Percentiles rank a stretch among this genome's conserved stretches.
Conservation (phyloP, 2,888 invertebrate genomes). For the Danaus chrysippus region DNA sequence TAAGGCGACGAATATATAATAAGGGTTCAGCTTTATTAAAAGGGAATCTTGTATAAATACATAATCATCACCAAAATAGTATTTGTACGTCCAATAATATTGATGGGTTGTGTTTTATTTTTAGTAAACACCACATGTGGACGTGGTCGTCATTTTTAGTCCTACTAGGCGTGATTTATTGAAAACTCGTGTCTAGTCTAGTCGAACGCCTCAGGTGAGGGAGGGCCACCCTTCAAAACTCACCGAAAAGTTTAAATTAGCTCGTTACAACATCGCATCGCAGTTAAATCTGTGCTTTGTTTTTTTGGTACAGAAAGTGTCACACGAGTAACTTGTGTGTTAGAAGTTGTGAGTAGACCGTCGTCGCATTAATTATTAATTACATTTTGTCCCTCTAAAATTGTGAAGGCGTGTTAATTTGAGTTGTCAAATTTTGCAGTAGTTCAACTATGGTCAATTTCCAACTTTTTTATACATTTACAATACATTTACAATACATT, state of each 20-base stretch:
- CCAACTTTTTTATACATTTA: neutral
- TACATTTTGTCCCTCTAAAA: slow-evolving; percentile 39
- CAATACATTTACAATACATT: neutral
- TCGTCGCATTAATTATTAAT: slow-evolving; percentile 65
- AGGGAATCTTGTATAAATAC: slow-evolving; percentile 13
- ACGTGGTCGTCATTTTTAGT: slow-evolving; percentile 13
- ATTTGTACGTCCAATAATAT: slow-evolving; percentile 1
- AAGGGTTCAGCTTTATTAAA: neutral
- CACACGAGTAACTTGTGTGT: slow-evolving; percentile 59
- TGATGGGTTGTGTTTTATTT: neutral
- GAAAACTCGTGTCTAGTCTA: slow-evolving; percentile 58
- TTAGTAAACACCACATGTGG: slow-evolving; percentile 13
- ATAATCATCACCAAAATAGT: slow-evolving; percentile 11
- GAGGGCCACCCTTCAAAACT: slow-evolving; percentile 46
- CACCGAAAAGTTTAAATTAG: slow-evolving; percentile 78
- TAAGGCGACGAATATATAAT: slow-evolving; percentile 18
- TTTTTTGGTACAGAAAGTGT: slow-evolving; percentile 71
- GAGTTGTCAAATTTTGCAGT: slow-evolving; percentile 11
- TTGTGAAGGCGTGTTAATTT: slow-evolving; percentile 16
- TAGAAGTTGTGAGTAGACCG: slow-evolving; percentile 54
- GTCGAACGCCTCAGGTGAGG: slow-evolving; percentile 66
- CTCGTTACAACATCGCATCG: slow-evolving; percentile 74
- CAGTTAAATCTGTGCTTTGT: slow-evolving; percentile 67
- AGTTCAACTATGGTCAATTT: neutral
- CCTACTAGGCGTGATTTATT: slow-evolving; percentile 53